phyloP scores from a whole-genome alignment of 2,888 invertebrate species.

The Miltochrista miniata region DNA sequence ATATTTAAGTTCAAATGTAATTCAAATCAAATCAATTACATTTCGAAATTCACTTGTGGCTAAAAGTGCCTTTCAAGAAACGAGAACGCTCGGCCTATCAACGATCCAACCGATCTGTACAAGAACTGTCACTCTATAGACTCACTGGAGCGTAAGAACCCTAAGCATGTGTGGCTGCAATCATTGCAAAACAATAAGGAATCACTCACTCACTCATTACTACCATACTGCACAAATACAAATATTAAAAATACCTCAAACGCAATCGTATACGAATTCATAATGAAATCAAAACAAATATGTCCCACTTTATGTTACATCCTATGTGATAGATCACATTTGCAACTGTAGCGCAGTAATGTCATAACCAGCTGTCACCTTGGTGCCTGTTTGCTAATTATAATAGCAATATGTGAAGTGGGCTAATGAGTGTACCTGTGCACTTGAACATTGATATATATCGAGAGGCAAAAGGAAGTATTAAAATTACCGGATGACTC shows the following conservation, averaged over 20 bases:
- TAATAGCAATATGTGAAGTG: slow-evolving; percentile 12
- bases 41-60: too few species aligned
- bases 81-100: too few species aligned
- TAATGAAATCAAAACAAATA: background rate
- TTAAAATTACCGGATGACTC: too few species aligned
- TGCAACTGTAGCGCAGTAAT: background rate
- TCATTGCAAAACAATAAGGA: too few species aligned
- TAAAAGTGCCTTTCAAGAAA: too few species aligned
- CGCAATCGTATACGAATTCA: background rate
- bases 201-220: background rate
- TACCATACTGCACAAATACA: background rate
- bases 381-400: slow-evolving; percentile 7
- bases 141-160: too few species aligned
- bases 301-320: background rate
- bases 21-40: too few species aligned
- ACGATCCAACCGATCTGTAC: too few species aligned
- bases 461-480: too few species aligned
- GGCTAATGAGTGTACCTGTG: slow-evolving; percentile 3
- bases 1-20: too few species aligned
- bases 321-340: background rate
- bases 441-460: background rate
- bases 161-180: too few species aligned
- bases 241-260: background rate
- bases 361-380: background rate
- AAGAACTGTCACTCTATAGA: too few species aligned